Conservation (phyloP, 2,888 invertebrate species). For the Latrodectus hesperus region DNA sequence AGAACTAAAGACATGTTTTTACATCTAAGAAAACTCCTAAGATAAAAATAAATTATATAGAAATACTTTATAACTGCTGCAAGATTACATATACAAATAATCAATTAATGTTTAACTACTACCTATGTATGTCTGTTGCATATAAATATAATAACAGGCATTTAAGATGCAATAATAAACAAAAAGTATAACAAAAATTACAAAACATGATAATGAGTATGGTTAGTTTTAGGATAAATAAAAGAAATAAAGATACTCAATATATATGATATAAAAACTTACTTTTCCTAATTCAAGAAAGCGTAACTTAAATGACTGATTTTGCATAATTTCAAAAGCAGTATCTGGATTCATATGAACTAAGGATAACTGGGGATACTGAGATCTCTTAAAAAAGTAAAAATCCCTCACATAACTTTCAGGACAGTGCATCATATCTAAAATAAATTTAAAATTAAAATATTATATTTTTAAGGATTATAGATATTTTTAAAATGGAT, state of each 20-base stretch:
- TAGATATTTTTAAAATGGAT: neutral
- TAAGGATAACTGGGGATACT: slow-evolving; percentile 96
- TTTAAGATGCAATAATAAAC: neutral
- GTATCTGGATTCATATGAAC: slow-evolving; percentile 94
- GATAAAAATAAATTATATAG: too few species aligned
- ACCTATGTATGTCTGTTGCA: too few species aligned
- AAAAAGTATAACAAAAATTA: neutral
- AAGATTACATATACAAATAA: too few species aligned
- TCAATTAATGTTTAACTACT: too few species aligned
- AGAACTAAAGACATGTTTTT: too few species aligned
- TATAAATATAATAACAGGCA: too few species aligned
- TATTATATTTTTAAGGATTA: slow-evolving; percentile 1
- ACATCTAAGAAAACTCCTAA: too few species aligned
- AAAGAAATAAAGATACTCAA: too few species aligned
- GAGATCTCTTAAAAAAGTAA: slow-evolving; percentile 96
- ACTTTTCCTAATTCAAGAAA: slow-evolving; percentile 97
- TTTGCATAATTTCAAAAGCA: slow-evolving; percentile 91
- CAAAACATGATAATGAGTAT: neutral
- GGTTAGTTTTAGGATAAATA: neutral
- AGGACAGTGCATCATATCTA: slow-evolving; percentile 97
- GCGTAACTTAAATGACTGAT: slow-evolving; percentile 92
- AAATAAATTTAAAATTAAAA: slow-evolving; percentile 41
- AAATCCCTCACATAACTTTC: slow-evolving; percentile 95
- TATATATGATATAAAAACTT: neutral
- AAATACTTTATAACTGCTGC: too few species aligned